Evolutionary conservation across 2,888 invertebrate genomes (phyloP).

Genomic region (Salpingus planirostris): DNA sequence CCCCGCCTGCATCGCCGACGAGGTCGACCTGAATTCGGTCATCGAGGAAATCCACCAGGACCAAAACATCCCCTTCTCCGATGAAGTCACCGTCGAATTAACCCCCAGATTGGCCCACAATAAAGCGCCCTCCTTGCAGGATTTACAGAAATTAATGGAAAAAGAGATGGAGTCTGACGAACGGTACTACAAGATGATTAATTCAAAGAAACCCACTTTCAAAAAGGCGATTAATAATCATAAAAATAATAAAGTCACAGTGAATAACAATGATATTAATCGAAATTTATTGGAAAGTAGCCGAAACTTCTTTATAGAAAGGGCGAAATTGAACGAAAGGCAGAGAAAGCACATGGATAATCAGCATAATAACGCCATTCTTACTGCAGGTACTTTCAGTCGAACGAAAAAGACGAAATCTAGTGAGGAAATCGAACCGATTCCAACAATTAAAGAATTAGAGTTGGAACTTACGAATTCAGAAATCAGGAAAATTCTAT

Average conservation of each 20-base stretch:
- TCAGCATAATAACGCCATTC: neutral
- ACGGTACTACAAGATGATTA: constrained; percentile 24
- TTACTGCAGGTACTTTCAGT: too few relatives aligned
- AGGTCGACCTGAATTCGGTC: constrained; percentile 27
- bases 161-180: constrained; percentile 31
- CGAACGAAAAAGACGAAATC: constrained; percentile 10
- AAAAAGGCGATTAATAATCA: constrained; percentile 5
- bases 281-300: constrained; percentile 1
- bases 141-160: constrained; percentile 21
- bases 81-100: constrained; percentile 39
- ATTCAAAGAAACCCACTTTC: constrained; percentile 6
- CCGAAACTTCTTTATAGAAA: constrained; percentile 15
- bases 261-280: constrained; percentile 6
- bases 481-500: constrained; percentile 31
- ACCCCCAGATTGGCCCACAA: constrained; percentile 3
- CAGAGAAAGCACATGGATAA: constrained; percentile 12
- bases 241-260: constrained; percentile 4
- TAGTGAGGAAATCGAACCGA: constrained; percentile 7
- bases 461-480: constrained; percentile 23
- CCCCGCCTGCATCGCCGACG: constrained; percentile 45
- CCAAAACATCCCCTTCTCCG: constrained; percentile 39
- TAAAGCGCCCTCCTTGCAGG: constrained; percentile 13
- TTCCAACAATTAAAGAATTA: constrained; percentile 1
- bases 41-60: constrained; percentile 32
- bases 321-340: constrained; percentile 15